phyloP scores from a whole-genome alignment of 2,888 invertebrate genomes.

The Brenthis hecate region DNA sequence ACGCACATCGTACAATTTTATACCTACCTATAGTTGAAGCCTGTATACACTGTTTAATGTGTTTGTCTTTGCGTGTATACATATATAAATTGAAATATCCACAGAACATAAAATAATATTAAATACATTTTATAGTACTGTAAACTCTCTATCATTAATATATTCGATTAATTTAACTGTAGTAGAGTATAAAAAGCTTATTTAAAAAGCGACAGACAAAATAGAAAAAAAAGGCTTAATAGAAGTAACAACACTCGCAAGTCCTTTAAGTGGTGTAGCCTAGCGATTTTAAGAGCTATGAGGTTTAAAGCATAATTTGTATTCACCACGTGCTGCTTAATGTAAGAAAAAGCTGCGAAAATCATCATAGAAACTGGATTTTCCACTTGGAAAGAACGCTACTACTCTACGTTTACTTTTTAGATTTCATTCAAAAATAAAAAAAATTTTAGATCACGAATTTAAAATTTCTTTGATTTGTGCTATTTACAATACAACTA shows the following conservation, averaged over 20 bases:
- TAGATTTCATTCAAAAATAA: no score
- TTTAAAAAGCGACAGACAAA: not conserved
- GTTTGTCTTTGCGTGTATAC: no score
- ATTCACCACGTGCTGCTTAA: not conserved
- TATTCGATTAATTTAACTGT: not conserved
- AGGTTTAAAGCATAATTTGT: not conserved
- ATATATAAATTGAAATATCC: no score
- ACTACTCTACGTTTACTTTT: no score
- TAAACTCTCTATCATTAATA: not conserved
- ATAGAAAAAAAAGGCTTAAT: not conserved
- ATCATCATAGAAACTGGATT: slow-evolving; percentile 5
- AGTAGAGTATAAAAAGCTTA: not conserved
- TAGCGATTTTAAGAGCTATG: slow-evolving; percentile 9
- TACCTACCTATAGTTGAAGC: no score
- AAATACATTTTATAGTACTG: not conserved
- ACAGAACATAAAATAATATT: no score
- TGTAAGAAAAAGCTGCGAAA: slow-evolving; percentile 12
- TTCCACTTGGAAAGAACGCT: not conserved
- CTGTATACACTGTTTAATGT: no score
- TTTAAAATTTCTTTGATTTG: no score
- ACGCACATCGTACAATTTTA: no score
- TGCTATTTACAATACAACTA: no score
- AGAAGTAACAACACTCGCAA: not conserved
- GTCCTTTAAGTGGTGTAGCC: slow-evolving; percentile 8
- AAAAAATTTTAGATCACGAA: no score